phyloP scores from a whole-genome alignment of 2,113 vertebrate species.

The Oreochromis tanganicae region DNA sequence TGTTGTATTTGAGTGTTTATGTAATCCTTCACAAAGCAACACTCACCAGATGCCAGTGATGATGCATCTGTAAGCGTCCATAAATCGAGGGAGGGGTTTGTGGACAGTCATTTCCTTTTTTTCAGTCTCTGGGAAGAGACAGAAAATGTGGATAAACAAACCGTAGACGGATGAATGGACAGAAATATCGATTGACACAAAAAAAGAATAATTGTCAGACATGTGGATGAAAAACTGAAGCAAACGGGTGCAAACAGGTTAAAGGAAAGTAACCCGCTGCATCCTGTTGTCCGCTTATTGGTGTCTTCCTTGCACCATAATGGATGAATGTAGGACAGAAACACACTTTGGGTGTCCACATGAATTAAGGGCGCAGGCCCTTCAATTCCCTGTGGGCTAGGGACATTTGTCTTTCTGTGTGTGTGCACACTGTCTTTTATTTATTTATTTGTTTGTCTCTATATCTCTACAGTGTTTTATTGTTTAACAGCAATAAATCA shows the following conservation, averaged over 20 bases:
- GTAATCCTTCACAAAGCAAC: background rate
- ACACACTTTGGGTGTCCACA: background rate
- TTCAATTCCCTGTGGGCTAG: background rate
- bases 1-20: background rate
- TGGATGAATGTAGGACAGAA: background rate
- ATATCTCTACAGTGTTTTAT: background rate
- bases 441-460: background rate
- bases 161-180: background rate
- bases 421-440: background rate
- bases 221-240: background rate
- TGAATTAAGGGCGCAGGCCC: slow-evolving; percentile 17
- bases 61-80: background rate
- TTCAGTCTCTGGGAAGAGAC: background rate
- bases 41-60: background rate
- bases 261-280: slow-evolving; percentile 10
- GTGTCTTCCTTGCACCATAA: slow-evolving; percentile 27
- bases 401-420: background rate
- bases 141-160: background rate
- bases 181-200: background rate
- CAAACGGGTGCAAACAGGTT: background rate
- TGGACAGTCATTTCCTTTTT: background rate
- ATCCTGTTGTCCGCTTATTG: background rate
- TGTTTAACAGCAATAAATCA: background rate
- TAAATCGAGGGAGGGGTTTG: background rate
- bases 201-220: background rate